Conservation (phyloP, 2,888 invertebrate species). For the Margaritifera margaritifera region DNA sequence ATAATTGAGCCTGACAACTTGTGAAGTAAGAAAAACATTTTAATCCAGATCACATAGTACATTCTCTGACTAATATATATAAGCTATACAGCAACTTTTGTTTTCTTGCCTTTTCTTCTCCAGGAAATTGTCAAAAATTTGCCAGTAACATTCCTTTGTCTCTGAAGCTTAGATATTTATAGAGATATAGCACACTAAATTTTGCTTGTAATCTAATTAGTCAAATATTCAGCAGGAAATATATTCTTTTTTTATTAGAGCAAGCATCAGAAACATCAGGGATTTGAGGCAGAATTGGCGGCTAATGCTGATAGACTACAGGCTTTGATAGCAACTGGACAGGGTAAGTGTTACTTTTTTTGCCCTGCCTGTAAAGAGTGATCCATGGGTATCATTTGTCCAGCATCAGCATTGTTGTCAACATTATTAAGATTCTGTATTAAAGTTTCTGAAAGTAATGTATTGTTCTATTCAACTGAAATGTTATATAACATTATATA, state of each 20-base stretch:
- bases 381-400: background rate
- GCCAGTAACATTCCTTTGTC: background rate
- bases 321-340: conserved; percentile 93
- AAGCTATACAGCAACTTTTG: too few relatives aligned
- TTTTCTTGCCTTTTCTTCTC: too few relatives aligned
- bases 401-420: background rate
- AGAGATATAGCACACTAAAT: background rate
- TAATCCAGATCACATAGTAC: too few relatives aligned
- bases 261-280: conserved; percentile 99
- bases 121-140: too few relatives aligned
- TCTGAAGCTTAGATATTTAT: background rate
- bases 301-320: conserved; percentile 99
- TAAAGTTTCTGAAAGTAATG: background rate
- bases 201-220: background rate
- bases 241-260: conserved; percentile 72
- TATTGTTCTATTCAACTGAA: background rate
- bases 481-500: too few relatives aligned
- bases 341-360: conserved; percentile 60
- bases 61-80: too few relatives aligned
- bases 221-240: background rate
- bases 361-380: background rate
- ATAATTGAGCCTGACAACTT: too few relatives aligned
- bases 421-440: background rate
- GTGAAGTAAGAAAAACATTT: too few relatives aligned
- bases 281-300: conserved; percentile 98